Base-by-base conservation (phyloP, 2,113 vertebrate species). In the Rana temporaria region DNA sequence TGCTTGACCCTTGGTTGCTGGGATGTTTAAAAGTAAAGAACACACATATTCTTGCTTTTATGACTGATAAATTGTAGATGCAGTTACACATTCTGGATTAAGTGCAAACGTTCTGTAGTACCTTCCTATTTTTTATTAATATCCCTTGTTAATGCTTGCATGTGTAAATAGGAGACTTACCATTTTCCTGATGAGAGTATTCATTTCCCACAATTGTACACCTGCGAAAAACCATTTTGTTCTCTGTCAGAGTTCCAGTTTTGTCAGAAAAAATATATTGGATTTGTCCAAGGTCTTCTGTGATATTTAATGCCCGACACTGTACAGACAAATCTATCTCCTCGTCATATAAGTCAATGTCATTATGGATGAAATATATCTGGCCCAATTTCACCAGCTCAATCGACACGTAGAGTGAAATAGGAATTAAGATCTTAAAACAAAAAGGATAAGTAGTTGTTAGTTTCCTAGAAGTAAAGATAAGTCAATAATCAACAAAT, bases 191-290 rank as follows among this genome's bases (percentile, higher is more conserved):
- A 86, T 95, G 94, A 26, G 91, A 92, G 66, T 91, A 95, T 78
- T 95, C 94, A 34, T 85, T 89, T 68, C 94, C 94, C 84, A 90
- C 78, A 0, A 95, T 85, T 69, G 90, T 91, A 56, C 94, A 95
- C 17, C 93, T 90, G 15, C 94, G 88, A 56, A 95, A 95, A 8
- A 94, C 93, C 94, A 95, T 95, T 89, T 92, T 95, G 79, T 95
- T 95, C 85, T 95, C 93, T 0, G 94, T 95, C 59, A 95, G 84
- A 0, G 94, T 95, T n/a, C 94, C 93, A 0, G 94, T 95, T 88
- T 95, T 95, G 85, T 95, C 94, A 0, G 93, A 95, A 90, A 95
- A 94, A 67, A 95, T 86, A 53, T 94, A 90, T 56, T 94, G 92
- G 80, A 95, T 93, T 89, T 95, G 94, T 7, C 94, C 94, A 19